Evolutionary conservation across 2,797 vertebrate species (phyloP).

Genomic region (Pantherophis vulpinus): DNA sequence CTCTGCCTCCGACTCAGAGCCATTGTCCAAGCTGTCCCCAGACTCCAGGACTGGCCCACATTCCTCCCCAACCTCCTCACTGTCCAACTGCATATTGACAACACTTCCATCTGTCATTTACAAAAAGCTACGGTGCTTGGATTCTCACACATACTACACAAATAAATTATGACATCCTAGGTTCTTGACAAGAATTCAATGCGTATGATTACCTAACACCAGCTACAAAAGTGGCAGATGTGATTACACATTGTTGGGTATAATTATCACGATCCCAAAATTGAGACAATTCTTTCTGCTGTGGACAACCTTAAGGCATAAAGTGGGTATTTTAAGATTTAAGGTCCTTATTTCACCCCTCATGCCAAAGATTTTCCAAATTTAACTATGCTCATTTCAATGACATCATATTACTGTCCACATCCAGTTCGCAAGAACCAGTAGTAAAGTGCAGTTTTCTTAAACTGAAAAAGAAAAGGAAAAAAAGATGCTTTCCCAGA

Average conservation of each 20-base stretch:
- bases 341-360: background rate
- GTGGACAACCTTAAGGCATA: background rate
- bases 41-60: too few species aligned
- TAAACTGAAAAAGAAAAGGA: background rate
- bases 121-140: too few species aligned
- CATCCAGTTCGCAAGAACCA: background rate
- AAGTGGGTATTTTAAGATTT: background rate
- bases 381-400: background rate
- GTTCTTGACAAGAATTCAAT: background rate
- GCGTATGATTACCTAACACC: too few species aligned
- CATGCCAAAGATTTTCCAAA: background rate
- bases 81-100: too few species aligned
- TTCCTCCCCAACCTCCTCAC: too few species aligned
- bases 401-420: background rate
- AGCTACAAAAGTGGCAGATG: too few species aligned
- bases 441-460: background rate
- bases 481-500: background rate
- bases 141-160: background rate
- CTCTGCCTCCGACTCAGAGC: too few species aligned
- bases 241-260: background rate
- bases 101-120: too few species aligned
- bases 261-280: background rate
- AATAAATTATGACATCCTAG: background rate
- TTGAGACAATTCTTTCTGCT: background rate
- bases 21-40: too few species aligned